Base-by-base conservation (phyloP, 2,888 invertebrate species). In the Zootermopsis nevadensis region DNA sequence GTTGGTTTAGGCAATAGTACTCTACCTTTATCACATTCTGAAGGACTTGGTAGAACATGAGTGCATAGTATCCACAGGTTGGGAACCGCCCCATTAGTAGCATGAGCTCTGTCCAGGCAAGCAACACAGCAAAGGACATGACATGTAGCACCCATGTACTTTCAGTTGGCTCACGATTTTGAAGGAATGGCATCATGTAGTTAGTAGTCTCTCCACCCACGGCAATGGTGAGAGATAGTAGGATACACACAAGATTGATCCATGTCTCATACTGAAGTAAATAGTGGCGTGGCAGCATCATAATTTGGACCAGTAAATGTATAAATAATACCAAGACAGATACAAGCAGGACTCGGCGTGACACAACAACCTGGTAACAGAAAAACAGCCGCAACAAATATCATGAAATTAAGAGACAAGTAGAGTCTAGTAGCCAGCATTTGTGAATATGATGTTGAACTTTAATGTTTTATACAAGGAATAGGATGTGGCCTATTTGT, bases 21-120 rank as follows among this genome's bases (percentile, higher is more conserved):
- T 8, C 2, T 88, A 91, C 91, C 89, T 91, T 91, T 67, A 91
- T 86, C 80, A 91, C 90, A 85, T 92, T 92, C 86, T 89, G 90
- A 83, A 92, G 87, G n/a, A 92, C 92, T 19, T 91, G 90, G 31
- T 90, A 89, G 86, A 92, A 91, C 91, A 92, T 91, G 77, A 92
- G 89, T 35, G 92, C 91, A 87, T 92, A 92, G 86, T 91, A 90
- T 79, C 92, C 92, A 86, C 90, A 91, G 33, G 89, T 89, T 82
- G 92, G 92, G 83, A 92, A 90, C 83, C 92, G 88, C 67, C 91
- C 92, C 85, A 91, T 89, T 85, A 92, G 87, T 77, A 91, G 87
- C 91, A 92, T 91, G 86, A 91, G 88, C 88, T 92, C 90, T 53
- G 90, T 89, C 92, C 92, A 92, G 7, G 90, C 89, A 81, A 92